phyloP scores from a whole-genome alignment of 2,113 vertebrate genomes.

The Pluvianellus socialis region DNA sequence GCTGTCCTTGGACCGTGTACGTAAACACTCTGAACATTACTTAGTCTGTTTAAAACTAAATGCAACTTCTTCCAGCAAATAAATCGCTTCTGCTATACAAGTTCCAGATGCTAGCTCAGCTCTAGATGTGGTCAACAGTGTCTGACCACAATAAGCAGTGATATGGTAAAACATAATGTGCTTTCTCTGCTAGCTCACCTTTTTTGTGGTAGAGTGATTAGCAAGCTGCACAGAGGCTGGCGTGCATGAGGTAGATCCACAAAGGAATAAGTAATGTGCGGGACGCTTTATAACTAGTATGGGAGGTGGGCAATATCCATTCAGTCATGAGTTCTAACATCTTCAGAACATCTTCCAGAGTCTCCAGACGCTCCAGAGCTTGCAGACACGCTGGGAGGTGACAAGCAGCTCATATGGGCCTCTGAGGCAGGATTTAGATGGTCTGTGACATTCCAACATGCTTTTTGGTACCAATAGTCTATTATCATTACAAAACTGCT shows the following conservation, averaged over 20 bases:
- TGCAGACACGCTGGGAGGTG: background rate
- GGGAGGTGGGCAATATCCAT: background rate
- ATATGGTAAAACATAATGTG: background rate
- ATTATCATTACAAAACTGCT: background rate
- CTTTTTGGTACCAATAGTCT: background rate
- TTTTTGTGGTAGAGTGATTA: background rate
- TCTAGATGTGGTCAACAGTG: background rate
- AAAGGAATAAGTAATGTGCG: background rate
- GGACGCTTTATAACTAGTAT: background rate
- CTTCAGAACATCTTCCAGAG: background rate
- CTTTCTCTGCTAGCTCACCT: background rate
- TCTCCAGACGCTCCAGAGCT: background rate
- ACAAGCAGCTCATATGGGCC: background rate
- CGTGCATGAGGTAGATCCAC: background rate
- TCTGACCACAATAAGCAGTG: background rate
- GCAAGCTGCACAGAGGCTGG: background rate
- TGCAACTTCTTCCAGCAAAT: background rate
- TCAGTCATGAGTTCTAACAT: background rate
- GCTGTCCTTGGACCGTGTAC: background rate
- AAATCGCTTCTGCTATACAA: background rate
- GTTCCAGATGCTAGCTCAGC: background rate
- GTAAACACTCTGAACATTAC: background rate
- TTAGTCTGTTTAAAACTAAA: background rate
- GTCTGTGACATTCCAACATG: background rate
- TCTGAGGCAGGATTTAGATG: background rate